Evolutionary conservation across 2,888 invertebrate species (phyloP).

Genomic region (Panzeria rudis): DNA sequence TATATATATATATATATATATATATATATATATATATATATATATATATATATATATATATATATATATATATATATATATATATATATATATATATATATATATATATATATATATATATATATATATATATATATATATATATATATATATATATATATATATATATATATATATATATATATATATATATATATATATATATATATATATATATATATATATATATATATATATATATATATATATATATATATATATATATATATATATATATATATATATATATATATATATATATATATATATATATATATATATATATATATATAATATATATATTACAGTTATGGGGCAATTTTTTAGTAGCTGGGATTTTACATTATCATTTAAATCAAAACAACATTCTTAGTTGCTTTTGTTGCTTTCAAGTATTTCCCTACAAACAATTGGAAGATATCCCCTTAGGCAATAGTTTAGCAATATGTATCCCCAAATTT

Average conservation of each 20-base stretch:
- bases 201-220: not conserved
- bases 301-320: not conserved
- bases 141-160: not conserved
- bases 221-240: not conserved
- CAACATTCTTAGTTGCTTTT: constrained; percentile 28
- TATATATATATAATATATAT: too few relatives aligned
- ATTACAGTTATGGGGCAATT: too few relatives aligned
- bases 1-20: not conserved
- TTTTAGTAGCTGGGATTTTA: too few relatives aligned
- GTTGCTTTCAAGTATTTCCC: constrained; percentile 18
- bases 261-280: not conserved
- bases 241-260: not conserved
- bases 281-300: not conserved
- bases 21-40: not conserved
- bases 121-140: not conserved
- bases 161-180: not conserved
- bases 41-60: not conserved
- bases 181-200: not conserved
- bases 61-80: not conserved
- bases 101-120: not conserved
- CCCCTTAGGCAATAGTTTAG: too few relatives aligned
- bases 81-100: not conserved
- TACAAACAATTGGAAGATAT: too few relatives aligned
- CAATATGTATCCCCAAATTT: too few relatives aligned
- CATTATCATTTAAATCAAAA: constrained; percentile 9